Evolutionary conservation across 2,113 vertebrate genomes (phyloP).

Genomic region (Scopus umbretta): DNA sequence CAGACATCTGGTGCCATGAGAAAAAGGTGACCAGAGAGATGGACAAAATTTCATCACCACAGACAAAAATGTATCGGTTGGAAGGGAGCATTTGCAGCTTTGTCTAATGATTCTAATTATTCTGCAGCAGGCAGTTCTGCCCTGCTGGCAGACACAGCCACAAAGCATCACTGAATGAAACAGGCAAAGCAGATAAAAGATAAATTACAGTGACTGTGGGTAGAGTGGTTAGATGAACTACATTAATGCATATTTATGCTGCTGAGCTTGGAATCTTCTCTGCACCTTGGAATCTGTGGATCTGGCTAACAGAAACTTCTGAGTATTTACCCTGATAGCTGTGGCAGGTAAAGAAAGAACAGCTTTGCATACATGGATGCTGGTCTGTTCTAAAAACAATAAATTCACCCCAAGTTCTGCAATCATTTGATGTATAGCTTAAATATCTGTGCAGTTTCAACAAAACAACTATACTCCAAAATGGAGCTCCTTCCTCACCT

Average conservation of each 20-base stretch:
- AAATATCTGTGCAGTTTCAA: neutral
- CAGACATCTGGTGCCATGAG: neutral
- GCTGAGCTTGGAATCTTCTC: neutral
- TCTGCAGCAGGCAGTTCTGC: neutral
- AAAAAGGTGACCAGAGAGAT: neutral
- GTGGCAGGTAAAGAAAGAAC: neutral
- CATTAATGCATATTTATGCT: neutral
- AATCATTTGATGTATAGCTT: neutral
- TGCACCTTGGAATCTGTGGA: neutral
- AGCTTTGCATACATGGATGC: neutral
- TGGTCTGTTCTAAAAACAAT: neutral
- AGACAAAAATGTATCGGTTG: neutral
- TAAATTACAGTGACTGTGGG: neutral
- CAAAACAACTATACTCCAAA: neutral
- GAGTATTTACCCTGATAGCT: neutral
- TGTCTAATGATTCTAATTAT: neutral
- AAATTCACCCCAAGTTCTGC: neutral
- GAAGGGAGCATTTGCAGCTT: neutral
- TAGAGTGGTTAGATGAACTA: neutral
- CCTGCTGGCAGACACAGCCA: neutral
- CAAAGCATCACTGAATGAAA: neutral
- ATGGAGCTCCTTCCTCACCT: neutral
- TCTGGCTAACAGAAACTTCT: neutral
- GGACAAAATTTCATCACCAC: neutral
- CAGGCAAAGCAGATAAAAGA: neutral